These are phyloP conservation scores for Triplophysa rosa DNA, from an alignment of 2,113 vertebrate species.

Conservation along the genomic window DNA sequence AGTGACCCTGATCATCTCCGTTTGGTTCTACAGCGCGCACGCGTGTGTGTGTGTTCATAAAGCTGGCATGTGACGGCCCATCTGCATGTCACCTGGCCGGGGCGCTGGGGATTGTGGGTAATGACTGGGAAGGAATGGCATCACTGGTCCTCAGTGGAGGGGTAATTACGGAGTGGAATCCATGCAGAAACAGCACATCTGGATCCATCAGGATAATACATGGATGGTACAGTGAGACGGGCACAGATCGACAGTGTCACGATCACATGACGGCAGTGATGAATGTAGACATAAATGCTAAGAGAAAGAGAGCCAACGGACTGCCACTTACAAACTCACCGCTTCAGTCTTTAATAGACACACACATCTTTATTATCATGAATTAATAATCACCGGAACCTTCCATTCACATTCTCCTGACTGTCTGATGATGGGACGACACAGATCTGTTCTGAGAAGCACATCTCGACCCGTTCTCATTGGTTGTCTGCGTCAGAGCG, in stretches of 20 bases:
- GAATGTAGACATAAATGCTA: not conserved
- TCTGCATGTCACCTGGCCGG: conserved; percentile 80
- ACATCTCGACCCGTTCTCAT: too few relatives aligned
- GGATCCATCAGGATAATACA: conserved; percentile 69
- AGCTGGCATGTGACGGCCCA: conserved; percentile 67
- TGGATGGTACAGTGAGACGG: conserved; percentile 48
- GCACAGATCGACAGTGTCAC: not conserved
- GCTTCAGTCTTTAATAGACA: not conserved
- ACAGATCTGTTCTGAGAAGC: too few relatives aligned
- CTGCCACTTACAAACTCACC: not conserved
- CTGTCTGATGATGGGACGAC: too few relatives aligned
- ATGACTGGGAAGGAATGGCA: conserved; percentile 80
- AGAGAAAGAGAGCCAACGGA: not conserved
- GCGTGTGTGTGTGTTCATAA: not conserved
- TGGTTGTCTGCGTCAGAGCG: too few relatives aligned
- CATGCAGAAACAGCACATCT: conserved; percentile 84
- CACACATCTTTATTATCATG: not conserved
- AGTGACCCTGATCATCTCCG: not conserved
- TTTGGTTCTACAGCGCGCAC: conserved; percentile 1
- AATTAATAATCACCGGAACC: not conserved
- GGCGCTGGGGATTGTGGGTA: conserved; percentile 74
- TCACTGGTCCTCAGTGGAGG: conserved; percentile 69
- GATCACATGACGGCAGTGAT: not conserved
- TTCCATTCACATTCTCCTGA: not conserved
- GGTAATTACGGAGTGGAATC: conserved; percentile 79